Conservation (phyloP, 23 tunicate species). For the Ciona savignyi region DNA sequence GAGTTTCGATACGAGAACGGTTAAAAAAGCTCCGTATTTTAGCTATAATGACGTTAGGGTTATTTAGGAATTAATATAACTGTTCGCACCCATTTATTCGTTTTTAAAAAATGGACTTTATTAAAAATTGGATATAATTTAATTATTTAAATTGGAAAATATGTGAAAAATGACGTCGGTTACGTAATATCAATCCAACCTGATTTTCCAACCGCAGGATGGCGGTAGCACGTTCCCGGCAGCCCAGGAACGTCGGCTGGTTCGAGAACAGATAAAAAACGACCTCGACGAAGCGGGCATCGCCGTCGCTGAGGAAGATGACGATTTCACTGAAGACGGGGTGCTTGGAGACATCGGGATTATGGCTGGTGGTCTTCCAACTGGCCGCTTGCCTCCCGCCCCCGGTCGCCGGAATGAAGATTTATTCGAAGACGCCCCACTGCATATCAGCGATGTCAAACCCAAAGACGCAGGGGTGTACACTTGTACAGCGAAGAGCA, state of each 20-base stretch:
- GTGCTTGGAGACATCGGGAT: neutral
- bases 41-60: too few relatives aligned
- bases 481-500: conserved; percentile 57
- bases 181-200: too few relatives aligned
- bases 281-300: neutral
- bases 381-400: neutral
- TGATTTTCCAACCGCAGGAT: conserved; percentile 18
- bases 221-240: conserved; percentile 59
- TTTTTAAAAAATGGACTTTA: too few relatives aligned
- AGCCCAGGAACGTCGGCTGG: conserved; percentile 31
- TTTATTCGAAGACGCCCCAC: conserved; percentile 30
- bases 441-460: conserved; percentile 47
- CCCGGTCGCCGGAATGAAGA: neutral
- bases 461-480: conserved; percentile 73
- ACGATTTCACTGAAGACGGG: neutral
- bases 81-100: too few relatives aligned
- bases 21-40: too few relatives aligned
- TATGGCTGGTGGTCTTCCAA: too few relatives aligned
- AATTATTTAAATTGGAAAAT: too few relatives aligned
- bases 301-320: conserved; percentile 11
- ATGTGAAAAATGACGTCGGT: too few relatives aligned
- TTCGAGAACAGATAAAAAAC: neutral
- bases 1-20: too few relatives aligned
- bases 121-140: too few relatives aligned
- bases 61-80: too few relatives aligned